Conservation (phyloP, 2,888 invertebrate genomes). For the Lasius platythorax region DNA sequence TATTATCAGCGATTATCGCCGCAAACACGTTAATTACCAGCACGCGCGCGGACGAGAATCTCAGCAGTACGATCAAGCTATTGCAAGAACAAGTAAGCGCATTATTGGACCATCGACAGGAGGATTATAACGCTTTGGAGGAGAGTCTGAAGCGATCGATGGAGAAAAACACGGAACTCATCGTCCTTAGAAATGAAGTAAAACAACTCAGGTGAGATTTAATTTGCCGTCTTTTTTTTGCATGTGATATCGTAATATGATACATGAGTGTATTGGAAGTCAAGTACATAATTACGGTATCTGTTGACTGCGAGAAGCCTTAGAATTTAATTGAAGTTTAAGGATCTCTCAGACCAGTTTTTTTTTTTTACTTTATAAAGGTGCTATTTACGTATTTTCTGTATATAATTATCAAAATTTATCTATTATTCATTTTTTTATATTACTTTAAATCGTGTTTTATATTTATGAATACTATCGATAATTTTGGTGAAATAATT, state of each 20-base stretch:
- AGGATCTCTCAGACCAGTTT: background rate
- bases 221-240: background rate
- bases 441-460: no score
- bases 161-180: conserved; percentile 87
- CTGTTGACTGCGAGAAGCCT: background rate
- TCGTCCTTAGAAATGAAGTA: conserved; percentile 87
- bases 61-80: conserved; percentile 86
- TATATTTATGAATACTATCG: background rate
- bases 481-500: background rate
- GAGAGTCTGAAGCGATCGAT: conserved; percentile 87
- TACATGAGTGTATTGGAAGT: background rate
- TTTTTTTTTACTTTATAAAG: background rate
- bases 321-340: conserved; percentile 3
- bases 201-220: conserved; percentile 86
- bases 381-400: background rate
- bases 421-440: background rate
- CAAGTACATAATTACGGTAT: conserved; percentile 13
- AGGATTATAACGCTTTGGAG: conserved; percentile 87
- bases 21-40: background rate
- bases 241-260: background rate
- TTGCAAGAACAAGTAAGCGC: conserved; percentile 87
- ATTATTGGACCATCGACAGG: conserved; percentile 86
- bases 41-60: conserved; percentile 73
- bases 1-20: conserved; percentile 50
- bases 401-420: background rate